Conservation (phyloP, 2,113 vertebrate species). For the Recurvirostra avosetta region DNA sequence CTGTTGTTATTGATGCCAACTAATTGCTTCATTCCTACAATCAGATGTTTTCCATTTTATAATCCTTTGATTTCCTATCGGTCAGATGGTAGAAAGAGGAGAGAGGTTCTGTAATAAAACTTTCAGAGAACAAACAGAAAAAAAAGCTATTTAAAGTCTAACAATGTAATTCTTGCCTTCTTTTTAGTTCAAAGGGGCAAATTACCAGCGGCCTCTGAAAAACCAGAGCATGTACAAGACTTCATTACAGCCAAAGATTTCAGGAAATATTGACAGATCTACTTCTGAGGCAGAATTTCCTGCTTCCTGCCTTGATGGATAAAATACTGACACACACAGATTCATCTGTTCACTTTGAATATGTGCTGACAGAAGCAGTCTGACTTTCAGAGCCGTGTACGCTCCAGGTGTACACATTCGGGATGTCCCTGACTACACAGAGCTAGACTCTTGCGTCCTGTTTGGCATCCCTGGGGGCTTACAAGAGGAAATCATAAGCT, state of each 20-base stretch:
- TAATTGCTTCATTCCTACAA: background rate
- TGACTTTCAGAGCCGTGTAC: background rate
- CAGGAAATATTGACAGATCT: constrained; percentile 65
- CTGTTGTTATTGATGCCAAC: background rate
- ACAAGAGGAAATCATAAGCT: constrained; percentile 15
- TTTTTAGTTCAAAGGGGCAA: constrained; percentile 22
- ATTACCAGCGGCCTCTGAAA: background rate
- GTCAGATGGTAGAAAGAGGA: background rate
- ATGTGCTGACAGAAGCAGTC: constrained; percentile 58
- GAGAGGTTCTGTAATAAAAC: background rate
- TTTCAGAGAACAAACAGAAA: constrained; percentile 1
- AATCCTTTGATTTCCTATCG: constrained; percentile 26
- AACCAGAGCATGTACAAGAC: constrained; percentile 6
- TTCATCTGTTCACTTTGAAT: constrained; percentile 47
- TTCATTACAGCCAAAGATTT: constrained; percentile 2
- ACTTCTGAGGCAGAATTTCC: constrained; percentile 65
- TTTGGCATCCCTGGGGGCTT: background rate
- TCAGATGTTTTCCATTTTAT: background rate
- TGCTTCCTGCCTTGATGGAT: constrained; percentile 59
- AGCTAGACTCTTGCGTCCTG: constrained; percentile 43
- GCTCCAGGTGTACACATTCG: constrained; percentile 19
- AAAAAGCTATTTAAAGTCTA: background rate
- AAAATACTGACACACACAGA: constrained; percentile 46
- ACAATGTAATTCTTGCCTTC: background rate
- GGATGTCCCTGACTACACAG: constrained; percentile 5